Evolutionary conservation across 2,113 vertebrate genomes (phyloP).

Genomic region (Drymodes brunneopygia): DNA sequence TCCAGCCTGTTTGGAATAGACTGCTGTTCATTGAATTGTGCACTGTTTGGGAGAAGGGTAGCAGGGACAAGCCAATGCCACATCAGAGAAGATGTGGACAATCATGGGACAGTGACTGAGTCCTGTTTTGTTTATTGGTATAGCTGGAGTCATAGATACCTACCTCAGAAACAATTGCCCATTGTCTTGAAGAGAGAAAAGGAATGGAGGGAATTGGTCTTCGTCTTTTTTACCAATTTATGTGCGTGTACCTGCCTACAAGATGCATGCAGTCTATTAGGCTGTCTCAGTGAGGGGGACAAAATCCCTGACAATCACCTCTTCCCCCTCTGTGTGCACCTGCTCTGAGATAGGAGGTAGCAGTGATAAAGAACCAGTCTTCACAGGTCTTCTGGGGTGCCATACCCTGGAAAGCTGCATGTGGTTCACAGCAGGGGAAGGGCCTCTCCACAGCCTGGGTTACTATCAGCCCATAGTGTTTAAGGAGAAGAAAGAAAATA

Average conservation of each 20-base stretch:
- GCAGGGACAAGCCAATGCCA: background rate
- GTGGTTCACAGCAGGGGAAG: background rate
- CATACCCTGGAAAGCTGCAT: background rate
- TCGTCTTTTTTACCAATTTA: background rate
- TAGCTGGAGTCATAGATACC: background rate
- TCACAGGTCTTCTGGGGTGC: background rate
- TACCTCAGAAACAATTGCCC: background rate
- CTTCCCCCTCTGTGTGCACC: background rate
- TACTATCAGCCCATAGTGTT: background rate
- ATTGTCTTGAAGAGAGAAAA: background rate
- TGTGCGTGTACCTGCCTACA: background rate
- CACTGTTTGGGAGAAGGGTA: background rate
- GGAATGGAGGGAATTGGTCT: background rate
- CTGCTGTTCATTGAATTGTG: background rate
- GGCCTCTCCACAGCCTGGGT: background rate
- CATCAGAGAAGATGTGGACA: background rate
- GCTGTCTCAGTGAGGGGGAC: background rate
- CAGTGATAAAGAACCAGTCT: background rate
- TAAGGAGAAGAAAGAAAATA: background rate
- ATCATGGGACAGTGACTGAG: background rate
- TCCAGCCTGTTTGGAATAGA: background rate
- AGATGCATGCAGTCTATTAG: background rate
- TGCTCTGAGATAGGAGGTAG: background rate
- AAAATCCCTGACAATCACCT: background rate
- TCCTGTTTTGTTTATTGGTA: background rate